Conservation (phyloP, 2,797 vertebrate genomes). For the Aplochiton taeniatus region DNA sequence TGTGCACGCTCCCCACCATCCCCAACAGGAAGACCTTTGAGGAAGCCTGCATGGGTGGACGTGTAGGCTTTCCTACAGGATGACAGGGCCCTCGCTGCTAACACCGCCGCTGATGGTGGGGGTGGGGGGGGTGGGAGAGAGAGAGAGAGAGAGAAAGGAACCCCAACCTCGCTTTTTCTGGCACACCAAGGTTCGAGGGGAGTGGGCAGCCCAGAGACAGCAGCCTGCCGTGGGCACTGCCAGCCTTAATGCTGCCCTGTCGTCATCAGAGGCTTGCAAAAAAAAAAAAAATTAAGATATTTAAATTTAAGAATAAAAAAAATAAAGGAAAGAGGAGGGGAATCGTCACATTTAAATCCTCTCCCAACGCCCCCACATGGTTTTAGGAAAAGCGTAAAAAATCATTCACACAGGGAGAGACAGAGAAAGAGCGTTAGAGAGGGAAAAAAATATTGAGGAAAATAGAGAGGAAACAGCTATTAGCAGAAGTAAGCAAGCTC, state of each 20-base stretch:
- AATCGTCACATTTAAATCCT: conserved; percentile 82
- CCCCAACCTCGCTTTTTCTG: conserved; percentile 76
- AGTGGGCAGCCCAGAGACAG: conserved; percentile 82
- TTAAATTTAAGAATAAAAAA: conserved; percentile 72
- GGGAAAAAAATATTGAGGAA: conserved; percentile 64
- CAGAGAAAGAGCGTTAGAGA: conserved; percentile 47
- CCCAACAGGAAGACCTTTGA: conserved; percentile 71
- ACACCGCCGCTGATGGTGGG: too few relatives aligned
- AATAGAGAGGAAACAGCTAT: conserved; percentile 79
- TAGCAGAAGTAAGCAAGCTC: conserved; percentile 79
- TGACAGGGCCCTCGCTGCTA: conserved; percentile 71
- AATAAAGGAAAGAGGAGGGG: conserved; percentile 59
- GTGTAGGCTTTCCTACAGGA: conserved; percentile 82
- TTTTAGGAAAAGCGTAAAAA: conserved; percentile 83
- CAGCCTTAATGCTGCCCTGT: conserved; percentile 81
- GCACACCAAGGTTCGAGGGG: conserved; percentile 77
- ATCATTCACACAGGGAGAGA: conserved; percentile 81
- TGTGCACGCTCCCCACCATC: conserved; percentile 14
- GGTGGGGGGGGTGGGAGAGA: too few relatives aligned
- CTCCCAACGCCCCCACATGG: conserved; percentile 82
- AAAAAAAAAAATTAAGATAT: conserved; percentile 76
- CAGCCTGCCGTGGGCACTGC: conserved; percentile 84
- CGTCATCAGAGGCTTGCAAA: conserved; percentile 80
- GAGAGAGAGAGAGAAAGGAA: conserved; percentile 71
- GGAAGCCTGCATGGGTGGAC: conserved; percentile 82